Base-by-base conservation (phyloP, 2,888 invertebrate species). In the Villa cingulata region DNA sequence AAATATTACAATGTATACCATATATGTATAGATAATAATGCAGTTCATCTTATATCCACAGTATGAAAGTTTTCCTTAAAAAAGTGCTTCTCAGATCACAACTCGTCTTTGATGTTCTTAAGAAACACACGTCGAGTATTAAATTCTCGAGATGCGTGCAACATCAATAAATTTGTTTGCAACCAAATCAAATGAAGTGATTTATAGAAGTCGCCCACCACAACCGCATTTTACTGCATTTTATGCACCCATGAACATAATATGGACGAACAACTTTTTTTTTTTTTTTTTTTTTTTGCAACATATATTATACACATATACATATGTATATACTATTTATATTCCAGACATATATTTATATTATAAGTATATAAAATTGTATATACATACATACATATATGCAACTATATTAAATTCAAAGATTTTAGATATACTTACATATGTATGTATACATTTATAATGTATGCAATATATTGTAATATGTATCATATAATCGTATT, bases 131-230 rank as follows among this genome's bases (percentile, higher is more conserved):
- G 46, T 37, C 42, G 46, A 29, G 37, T 46, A 46, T 46, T 46
- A 42, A 46, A 46, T 46, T 46, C 46, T 41, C 42, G 54, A 54
- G 53, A 54, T 55, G 55, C 55, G 55, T 56, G 55, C 55, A 54
- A 53, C 53, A 54, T 55, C 56, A 56, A 56, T 56, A 56, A 56
- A 55, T 56, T 56, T 56, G 53, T 56, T 56, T 56, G 54, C 55
- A 52, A 55, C 54, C 55, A 56, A 55, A 56, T 53, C 51, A 53
- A 56, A 55, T 51, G 53, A 51, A 53, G 53, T 55, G 56, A 56
- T 56, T 56, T 56, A 56, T 56, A 54, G 53, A 49, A 53, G 53
- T 54, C 54, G 54, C 54, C 55, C 55, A 55, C 54, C 49, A 55
- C 29, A 32, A 32, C 29, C 29, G 29, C 29, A 32, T 32, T 32